Base-by-base conservation (phyloP, 2,888 invertebrate genomes). In the Acrobasis suavella region DNA sequence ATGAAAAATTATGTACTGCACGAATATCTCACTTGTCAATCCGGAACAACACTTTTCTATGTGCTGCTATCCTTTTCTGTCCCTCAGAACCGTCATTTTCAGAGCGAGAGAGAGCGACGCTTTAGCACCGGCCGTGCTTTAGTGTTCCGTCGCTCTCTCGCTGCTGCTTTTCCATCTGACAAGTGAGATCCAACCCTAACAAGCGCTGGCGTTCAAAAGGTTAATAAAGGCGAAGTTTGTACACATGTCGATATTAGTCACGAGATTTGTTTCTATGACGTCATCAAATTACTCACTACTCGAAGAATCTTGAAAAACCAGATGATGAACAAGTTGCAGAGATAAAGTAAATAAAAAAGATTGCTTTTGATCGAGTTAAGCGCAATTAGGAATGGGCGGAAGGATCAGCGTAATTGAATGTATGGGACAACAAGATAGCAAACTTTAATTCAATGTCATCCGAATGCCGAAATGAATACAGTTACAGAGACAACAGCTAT, bases 301-400 rank as follows among this genome's bases (percentile, higher is more conserved):
- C 15, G 38, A 9, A 14, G 38, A 50, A 50, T 42, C 51, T 17
- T 37, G 37, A 32, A 50, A 51, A 60, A 52, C 50, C 42, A 60
- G 52, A 52, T 60, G 60, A 60, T 60, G 60, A 50, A 52, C 39
- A 50, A 38, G 50, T 52, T 46, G 46, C 46, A 52, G 60, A 16
- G 15, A 60, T 52, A 52, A 52, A 52, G 42, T 51, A 60, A 60
- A 60, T 60, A 60, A 52, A 60, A n/a, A 60, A 60, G 52, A 60
- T 60, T 46, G 52, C 59, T 51, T 60, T 60, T 50, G 14, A 38
- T 39, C 50, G 50, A 17, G 60, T 60, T 42, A 39, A 9, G 38
- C 55, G 50, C 55, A 54, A 60, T 60, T 54, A 52, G 42, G 9
- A 46, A 52, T 50, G 55, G 62, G 15, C 62, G 55, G 32, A 16